phyloP scores from a whole-genome alignment of 2,113 vertebrate species.

The Heterotis niloticus region DNA sequence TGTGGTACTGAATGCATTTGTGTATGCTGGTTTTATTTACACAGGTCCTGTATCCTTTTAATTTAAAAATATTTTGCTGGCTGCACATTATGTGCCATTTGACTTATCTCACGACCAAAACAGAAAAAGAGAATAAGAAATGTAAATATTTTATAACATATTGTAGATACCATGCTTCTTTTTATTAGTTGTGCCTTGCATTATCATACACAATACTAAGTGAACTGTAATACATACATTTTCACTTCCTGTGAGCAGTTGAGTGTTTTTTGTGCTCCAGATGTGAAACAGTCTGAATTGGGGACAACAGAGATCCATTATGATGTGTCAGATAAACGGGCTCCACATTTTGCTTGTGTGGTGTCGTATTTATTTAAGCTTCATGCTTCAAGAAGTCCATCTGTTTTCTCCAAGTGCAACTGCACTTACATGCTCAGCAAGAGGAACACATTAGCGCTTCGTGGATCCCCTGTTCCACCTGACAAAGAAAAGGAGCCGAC shows the following conservation, averaged over 20 bases:
- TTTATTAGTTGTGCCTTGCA: conserved; percentile 15
- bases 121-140: conserved; percentile 48
- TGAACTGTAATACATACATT: conserved; percentile 22
- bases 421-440: background rate
- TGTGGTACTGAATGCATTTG: conserved; percentile 74
- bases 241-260: conserved; percentile 27
- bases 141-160: conserved; percentile 72
- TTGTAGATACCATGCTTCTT: conserved; percentile 28
- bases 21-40: conserved; percentile 56
- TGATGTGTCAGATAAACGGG: background rate
- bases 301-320: background rate
- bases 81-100: conserved; percentile 63
- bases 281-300: conserved; percentile 26
- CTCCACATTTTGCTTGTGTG: background rate
- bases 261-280: conserved; percentile 14
- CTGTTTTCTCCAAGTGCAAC: background rate
- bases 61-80: conserved; percentile 49
- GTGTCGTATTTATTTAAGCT: background rate
- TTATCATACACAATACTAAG: background rate
- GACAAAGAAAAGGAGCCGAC: no score
- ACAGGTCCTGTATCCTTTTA: conserved; percentile 40
- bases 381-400: background rate
- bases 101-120: conserved; percentile 71
- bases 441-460: background rate
- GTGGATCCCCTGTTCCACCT: no score